Evolutionary conservation across 2,888 invertebrate species (phyloP).

Genomic region (Dinocampus coccinellae): DNA sequence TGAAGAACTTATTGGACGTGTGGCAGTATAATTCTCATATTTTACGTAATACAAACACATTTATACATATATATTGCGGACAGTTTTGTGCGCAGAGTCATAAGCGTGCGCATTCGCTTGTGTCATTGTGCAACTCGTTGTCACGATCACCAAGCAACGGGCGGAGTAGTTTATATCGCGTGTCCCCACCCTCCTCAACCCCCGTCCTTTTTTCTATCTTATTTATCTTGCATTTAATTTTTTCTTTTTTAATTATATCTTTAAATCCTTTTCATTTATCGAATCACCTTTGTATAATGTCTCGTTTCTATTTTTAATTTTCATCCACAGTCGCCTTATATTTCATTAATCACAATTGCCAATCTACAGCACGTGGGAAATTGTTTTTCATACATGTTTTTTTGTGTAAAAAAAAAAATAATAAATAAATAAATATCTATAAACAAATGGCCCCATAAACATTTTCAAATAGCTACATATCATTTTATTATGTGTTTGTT

Average conservation of each 20-base stretch:
- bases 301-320: not conserved
- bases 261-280: not conserved
- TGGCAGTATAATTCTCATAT: not conserved
- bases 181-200: too few species aligned
- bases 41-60: not conserved
- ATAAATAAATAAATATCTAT: not conserved
- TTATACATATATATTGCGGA: not conserved
- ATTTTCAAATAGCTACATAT: too few species aligned
- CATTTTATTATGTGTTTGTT: too few species aligned
- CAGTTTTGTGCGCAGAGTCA: not conserved
- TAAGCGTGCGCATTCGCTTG: not conserved
- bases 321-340: not conserved
- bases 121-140: constrained; percentile 31
- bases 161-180: constrained; percentile 6
- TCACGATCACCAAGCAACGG: constrained; percentile 24
- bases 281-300: not conserved
- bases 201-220: too few species aligned
- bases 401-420: not conserved
- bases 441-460: too few species aligned
- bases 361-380: not conserved
- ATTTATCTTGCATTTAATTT: not conserved
- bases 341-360: not conserved
- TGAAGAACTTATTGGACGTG: not conserved
- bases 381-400: not conserved
- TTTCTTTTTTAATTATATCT: not conserved